Evolutionary conservation across 2,888 invertebrate species (phyloP).

Genomic region (Trichogramma dendrolimi): DNA sequence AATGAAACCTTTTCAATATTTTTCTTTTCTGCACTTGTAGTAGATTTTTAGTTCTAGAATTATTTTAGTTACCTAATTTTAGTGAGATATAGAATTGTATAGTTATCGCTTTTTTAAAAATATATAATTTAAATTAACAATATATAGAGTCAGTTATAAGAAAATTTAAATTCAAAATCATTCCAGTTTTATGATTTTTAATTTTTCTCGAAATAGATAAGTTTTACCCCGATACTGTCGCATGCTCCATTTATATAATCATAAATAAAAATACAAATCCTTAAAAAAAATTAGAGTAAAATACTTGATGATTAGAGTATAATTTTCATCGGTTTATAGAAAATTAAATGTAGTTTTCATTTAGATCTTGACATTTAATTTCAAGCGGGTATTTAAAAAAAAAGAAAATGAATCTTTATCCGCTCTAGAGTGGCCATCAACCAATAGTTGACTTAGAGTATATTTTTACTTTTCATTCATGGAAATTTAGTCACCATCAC

Average conservation of each 20-base stretch:
- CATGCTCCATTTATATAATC: constrained; percentile 26
- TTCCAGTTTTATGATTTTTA: constrained; percentile 3
- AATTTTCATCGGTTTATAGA: not conserved
- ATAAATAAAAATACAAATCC: not conserved
- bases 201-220: constrained; percentile 6
- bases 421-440: not conserved
- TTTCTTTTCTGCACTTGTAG: too few relatives aligned
- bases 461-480: too few relatives aligned
- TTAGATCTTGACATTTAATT: not conserved
- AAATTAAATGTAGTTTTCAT: not conserved
- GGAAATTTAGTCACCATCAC: too few relatives aligned
- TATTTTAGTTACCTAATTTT: too few relatives aligned
- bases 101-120: too few relatives aligned
- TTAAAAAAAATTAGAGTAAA: too few relatives aligned
- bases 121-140: too few relatives aligned
- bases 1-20: too few relatives aligned
- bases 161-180: constrained; percentile 4
- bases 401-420: not conserved
- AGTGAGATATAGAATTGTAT: too few relatives aligned
- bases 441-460: not conserved
- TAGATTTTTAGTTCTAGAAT: too few relatives aligned
- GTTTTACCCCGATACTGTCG: constrained; percentile 26
- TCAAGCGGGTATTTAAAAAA: not conserved
- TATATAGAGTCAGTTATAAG: not conserved
- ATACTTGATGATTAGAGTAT: not conserved